phyloP scores from a whole-genome alignment of 2,113 vertebrate species.

The Nycticorax nycticorax region DNA sequence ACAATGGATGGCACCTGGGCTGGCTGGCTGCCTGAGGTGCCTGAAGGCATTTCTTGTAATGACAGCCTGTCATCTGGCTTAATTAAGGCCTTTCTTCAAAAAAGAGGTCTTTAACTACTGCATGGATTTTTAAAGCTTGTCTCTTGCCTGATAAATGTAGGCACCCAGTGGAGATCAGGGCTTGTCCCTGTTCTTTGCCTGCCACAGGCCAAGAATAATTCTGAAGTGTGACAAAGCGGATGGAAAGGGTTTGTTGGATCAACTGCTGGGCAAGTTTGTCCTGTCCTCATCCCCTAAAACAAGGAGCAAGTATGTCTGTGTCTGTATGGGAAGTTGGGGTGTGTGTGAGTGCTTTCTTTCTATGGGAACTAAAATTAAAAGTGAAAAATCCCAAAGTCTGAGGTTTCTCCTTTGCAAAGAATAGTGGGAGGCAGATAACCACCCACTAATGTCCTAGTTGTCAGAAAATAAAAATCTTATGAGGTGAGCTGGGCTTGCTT shows the following conservation, averaged over 20 bases:
- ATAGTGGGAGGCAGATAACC: background rate
- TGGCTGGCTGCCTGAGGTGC: background rate
- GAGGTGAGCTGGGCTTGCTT: background rate
- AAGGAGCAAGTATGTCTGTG: background rate
- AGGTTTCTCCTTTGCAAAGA: background rate
- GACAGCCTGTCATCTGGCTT: background rate
- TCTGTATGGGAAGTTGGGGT: background rate
- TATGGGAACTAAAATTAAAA: background rate
- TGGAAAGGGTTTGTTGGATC: background rate
- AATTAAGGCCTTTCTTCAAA: background rate
- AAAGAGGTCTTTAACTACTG: background rate
- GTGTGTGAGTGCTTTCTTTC: fast-evolving
- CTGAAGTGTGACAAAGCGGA: background rate
- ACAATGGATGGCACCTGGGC: background rate
- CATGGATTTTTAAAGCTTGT: background rate
- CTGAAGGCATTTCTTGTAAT: background rate
- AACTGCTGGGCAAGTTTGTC: background rate
- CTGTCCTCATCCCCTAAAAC: background rate
- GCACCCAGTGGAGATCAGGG: background rate
- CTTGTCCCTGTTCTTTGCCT: background rate
- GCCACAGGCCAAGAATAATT: background rate
- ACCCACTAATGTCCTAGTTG: background rate
- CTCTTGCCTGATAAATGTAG: background rate
- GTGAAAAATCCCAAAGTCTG: background rate
- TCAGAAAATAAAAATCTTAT: background rate